A percentile compares a stretch with the other conserved stretches of the same genome.
Evolutionary conservation across 2,888 invertebrate species (phyloP).

Genomic region (Holacanthella duospinosa): DNA sequence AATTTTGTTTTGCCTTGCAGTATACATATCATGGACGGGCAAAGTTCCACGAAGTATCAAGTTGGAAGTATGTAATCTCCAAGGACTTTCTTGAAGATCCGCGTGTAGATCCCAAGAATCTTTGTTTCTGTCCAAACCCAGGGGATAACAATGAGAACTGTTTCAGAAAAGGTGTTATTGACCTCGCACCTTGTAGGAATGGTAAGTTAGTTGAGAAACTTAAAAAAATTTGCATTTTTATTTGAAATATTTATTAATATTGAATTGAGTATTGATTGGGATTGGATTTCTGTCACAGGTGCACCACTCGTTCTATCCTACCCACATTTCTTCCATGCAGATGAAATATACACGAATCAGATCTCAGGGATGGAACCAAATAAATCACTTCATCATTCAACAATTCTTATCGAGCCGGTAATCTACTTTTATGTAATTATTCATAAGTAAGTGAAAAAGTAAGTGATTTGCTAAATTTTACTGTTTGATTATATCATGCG

Average conservation of each 20-base stretch:
- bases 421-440: neutral
- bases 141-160: neutral
- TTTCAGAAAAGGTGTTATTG: constrained; percentile 1
- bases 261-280: neutral
- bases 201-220: neutral
- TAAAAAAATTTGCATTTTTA: neutral
- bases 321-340: constrained; percentile 9
- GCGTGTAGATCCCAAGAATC: neutral
- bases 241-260: too few relatives aligned
- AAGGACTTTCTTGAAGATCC: neutral
- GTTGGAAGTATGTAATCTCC: neutral
- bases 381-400: neutral
- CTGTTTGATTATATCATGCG: neutral
- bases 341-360: neutral
- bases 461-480: neutral
- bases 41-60: neutral
- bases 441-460: neutral
- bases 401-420: constrained; percentile 4
- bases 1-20: neutral
- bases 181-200: neutral
- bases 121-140: constrained; percentile 3
- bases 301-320: constrained; percentile 3
- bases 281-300: neutral
- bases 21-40: neutral
- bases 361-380: constrained; percentile 3